Evolutionary conservation across 2,888 invertebrate genomes (phyloP).

Genomic region (Meghimatium bilineatum): DNA sequence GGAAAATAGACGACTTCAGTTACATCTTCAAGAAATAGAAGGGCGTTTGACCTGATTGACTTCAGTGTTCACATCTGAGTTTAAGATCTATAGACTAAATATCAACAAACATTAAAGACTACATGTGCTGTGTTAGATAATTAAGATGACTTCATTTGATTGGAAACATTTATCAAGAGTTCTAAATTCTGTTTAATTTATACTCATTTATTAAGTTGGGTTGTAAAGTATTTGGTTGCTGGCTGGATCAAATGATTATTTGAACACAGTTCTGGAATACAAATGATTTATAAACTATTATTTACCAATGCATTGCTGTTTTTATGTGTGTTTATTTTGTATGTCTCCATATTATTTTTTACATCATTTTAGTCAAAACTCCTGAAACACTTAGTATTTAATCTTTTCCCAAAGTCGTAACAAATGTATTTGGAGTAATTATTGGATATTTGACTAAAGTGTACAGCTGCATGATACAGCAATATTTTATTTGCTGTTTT

Average conservation of each 20-base stretch:
- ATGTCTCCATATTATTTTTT: neutral
- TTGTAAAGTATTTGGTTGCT: neutral
- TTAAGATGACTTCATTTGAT: neutral
- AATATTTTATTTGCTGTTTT: neutral
- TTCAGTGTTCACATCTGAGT: neutral
- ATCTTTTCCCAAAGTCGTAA: neutral
- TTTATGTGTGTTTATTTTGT: neutral
- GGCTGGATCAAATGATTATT: neutral
- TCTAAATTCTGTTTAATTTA: neutral
- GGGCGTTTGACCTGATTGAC: neutral
- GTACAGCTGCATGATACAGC: neutral
- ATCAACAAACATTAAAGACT: neutral
- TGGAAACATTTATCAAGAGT: neutral
- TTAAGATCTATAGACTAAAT: neutral
- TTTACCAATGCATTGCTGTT: neutral
- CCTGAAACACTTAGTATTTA: neutral
- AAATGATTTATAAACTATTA: neutral
- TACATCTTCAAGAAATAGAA: slow-evolving; percentile 58
- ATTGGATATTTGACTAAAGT: neutral
- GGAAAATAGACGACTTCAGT: slow-evolving; percentile 71
- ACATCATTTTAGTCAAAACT: neutral
- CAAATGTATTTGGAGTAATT: neutral
- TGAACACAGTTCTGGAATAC: neutral
- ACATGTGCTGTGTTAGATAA: neutral
- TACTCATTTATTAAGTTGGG: slow-evolving; percentile 2